phyloP scores from a whole-genome alignment of 1,140 invertebrate genomes.

The Sycophila sp. region DNA sequence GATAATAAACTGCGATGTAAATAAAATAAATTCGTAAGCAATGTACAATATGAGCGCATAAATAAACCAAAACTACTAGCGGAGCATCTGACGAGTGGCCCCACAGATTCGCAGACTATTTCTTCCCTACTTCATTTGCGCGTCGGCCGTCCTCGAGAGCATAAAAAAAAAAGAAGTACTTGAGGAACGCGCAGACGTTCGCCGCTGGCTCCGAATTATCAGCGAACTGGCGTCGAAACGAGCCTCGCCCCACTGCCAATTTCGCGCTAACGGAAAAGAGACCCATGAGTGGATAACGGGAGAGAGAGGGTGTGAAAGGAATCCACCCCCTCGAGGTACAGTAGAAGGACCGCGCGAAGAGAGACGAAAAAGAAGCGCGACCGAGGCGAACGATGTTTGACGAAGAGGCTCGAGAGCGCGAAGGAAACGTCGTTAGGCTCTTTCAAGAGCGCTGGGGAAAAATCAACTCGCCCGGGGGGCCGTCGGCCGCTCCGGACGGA shows the following conservation, averaged over 20 bases:
- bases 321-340: not conserved
- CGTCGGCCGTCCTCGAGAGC: too few relatives aligned
- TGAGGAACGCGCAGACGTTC: not conserved
- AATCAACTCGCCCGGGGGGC: not conserved
- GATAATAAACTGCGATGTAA: too few relatives aligned
- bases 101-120: too few relatives aligned
- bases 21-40: too few relatives aligned
- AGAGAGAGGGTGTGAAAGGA: not conserved
- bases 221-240: not conserved
- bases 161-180: not conserved
- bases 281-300: not conserved
- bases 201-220: too few relatives aligned
- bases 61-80: too few relatives aligned
- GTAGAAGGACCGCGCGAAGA: too few relatives aligned
- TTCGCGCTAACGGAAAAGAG: not conserved
- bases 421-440: conserved; percentile 12
- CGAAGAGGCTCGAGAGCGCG: not conserved
- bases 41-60: too few relatives aligned
- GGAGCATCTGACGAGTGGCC: too few relatives aligned
- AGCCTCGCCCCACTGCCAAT: not conserved
- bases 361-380: not conserved
- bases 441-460: conserved; percentile 1
- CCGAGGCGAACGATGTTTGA: not conserved
- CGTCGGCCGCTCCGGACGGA: not conserved
- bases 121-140: too few relatives aligned